A percentile compares a stretch with the other conserved stretches of the same genome.
Evolutionary conservation across 1,140 invertebrate species (phyloP).

Genomic region (Hyles vespertilio): DNA sequence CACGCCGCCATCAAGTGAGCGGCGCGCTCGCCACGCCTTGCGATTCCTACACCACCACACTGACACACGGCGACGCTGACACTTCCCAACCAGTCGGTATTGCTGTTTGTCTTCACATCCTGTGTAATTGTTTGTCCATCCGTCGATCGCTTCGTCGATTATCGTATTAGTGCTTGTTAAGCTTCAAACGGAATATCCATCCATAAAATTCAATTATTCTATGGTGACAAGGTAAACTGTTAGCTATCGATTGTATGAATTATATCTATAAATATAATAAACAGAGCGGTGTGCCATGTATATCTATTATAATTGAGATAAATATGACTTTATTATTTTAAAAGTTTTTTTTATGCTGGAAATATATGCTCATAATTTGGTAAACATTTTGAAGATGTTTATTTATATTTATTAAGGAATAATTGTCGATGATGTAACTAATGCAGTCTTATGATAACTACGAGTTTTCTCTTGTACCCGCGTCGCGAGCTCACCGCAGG

Average conservation of each 20-base stretch:
- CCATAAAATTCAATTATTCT: slow-evolving; percentile 75
- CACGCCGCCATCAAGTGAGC: slow-evolving; percentile 63
- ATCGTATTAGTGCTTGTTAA: slow-evolving; percentile 59
- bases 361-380: slow-evolving; percentile 74
- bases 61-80: not conserved
- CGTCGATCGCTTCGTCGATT: slow-evolving; percentile 41
- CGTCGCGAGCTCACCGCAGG: not conserved
- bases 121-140: slow-evolving; percentile 41
- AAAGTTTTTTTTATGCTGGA: slow-evolving; percentile 67
- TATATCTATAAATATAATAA: slow-evolving; percentile 60
- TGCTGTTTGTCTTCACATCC: slow-evolving; percentile 23
- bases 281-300: slow-evolving; percentile 73
- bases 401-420: slow-evolving; percentile 66
- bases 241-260: slow-evolving; percentile 62
- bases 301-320: slow-evolving; percentile 64
- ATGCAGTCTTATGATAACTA: slow-evolving; percentile 41
- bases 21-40: slow-evolving; percentile 11
- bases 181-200: slow-evolving; percentile 72
- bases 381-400: slow-evolving; percentile 70
- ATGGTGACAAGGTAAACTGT: slow-evolving; percentile 73
- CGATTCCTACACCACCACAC: not conserved
- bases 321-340: slow-evolving; percentile 68
- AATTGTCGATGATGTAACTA: slow-evolving; percentile 42
- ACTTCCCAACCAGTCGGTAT: slow-evolving; percentile 27
- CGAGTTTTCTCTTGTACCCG: slow-evolving; percentile 1